phyloP scores from a whole-genome alignment of 2,113 vertebrate genomes.

The Callionymus lyra region DNA sequence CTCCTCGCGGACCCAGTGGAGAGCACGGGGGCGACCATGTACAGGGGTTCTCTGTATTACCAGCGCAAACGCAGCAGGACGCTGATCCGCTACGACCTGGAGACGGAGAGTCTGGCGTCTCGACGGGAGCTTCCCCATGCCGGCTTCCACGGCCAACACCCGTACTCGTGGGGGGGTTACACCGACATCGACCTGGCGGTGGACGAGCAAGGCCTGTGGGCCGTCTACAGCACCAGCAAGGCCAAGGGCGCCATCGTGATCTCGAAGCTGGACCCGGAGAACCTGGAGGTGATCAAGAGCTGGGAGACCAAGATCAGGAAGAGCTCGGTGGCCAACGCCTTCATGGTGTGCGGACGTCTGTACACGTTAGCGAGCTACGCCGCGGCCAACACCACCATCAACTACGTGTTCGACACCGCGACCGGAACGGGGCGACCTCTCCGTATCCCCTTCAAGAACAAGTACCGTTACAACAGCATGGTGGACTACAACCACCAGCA shows the following conservation, averaged over 20 bases:
- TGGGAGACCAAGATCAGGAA: conserved; percentile 89
- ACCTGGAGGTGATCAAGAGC: conserved; percentile 72
- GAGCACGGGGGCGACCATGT: conserved; percentile 69
- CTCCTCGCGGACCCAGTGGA: conserved; percentile 74
- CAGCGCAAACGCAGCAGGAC: conserved; percentile 74
- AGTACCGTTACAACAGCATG: conserved; percentile 86
- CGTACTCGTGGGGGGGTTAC: conserved; percentile 93
- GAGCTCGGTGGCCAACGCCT: conserved; percentile 81
- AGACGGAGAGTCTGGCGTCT: conserved; percentile 65
- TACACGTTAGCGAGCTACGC: conserved; percentile 88
- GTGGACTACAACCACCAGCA: conserved; percentile 82
- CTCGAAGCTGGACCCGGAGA: conserved; percentile 79
- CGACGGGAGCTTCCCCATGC: conserved; percentile 76
- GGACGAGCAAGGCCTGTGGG: conserved; percentile 86
- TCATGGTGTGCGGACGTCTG: conserved; percentile 82
- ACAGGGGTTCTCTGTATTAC: conserved; percentile 80
- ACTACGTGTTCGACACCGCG: conserved; percentile 74
- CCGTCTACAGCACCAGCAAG: conserved; percentile 84
- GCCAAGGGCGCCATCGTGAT: conserved; percentile 83
- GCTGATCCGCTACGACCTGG: conserved; percentile 76
- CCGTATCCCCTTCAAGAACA: conserved; percentile 77
- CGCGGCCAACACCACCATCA: conserved; percentile 66
- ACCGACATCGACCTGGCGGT: conserved; percentile 86
- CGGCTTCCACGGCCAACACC: conserved; percentile 84
- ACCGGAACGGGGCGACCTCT: conserved; percentile 63